A percentile compares a stretch with the other conserved stretches of the same genome.
phyloP scores from a whole-genome alignment of 2,113 vertebrate species.

The Aspidoscelis tigris region DNA sequence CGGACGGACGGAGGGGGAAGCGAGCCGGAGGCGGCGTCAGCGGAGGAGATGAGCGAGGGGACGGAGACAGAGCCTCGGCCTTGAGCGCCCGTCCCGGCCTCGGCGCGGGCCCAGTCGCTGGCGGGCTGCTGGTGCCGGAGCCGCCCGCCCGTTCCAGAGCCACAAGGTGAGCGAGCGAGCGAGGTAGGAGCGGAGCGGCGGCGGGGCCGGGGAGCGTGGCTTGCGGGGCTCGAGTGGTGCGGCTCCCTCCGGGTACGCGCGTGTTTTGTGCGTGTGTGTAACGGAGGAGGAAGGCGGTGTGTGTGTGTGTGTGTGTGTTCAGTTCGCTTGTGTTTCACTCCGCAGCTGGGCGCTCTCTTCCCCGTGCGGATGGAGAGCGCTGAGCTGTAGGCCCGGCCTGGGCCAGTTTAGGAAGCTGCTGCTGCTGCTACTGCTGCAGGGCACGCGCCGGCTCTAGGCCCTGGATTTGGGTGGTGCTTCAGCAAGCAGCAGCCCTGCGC shows the following conservation, averaged over 20 bases:
- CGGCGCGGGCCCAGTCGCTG: not conserved
- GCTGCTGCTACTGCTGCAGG: too few relatives aligned
- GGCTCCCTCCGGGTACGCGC: too few relatives aligned
- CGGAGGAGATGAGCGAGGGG: not conserved
- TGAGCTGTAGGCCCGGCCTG: too few relatives aligned
- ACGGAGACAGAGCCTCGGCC: not conserved
- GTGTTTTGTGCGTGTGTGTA: too few relatives aligned
- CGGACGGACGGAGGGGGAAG: slow-evolving; percentile 39
- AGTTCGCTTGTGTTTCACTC: not conserved
- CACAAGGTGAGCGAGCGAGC: slow-evolving; percentile 51
- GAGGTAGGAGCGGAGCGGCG: not conserved
- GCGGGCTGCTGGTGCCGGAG: slow-evolving; percentile 5
- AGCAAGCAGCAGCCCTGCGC: not conserved
- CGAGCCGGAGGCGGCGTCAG: not conserved
- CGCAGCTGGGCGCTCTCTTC: not conserved
- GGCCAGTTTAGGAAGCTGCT: too few relatives aligned
- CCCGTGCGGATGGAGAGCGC: not conserved
- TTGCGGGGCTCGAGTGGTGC: not conserved
- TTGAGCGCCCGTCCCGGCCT: not conserved
- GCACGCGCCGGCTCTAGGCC: not conserved
- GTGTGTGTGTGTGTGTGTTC: too few relatives aligned
- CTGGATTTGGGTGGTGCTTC: not conserved
- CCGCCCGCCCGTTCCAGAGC: slow-evolving; percentile 9
- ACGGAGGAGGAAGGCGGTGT: not conserved
- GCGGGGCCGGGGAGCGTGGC: slow-evolving; percentile 43